Evolutionary conservation across 64 coral and sea anemone genomes (phyloP).

Genomic region (Montipora capricornis): DNA sequence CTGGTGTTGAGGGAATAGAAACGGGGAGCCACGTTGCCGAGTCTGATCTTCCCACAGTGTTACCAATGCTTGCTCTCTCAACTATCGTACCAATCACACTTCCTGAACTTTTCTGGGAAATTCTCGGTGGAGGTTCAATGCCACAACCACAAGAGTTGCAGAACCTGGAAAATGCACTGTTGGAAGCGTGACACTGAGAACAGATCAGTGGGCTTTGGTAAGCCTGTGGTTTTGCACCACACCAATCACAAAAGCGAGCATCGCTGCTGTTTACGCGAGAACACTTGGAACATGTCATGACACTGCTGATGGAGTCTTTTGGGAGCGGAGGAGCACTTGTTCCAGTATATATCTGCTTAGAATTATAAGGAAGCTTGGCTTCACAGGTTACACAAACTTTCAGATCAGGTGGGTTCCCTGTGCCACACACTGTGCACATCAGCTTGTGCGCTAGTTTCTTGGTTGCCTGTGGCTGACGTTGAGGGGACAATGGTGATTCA

Average conservation of each 20-base stretch:
- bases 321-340: constrained; percentile 90
- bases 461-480: constrained; percentile 86
- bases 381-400: constrained; percentile 96
- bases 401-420: constrained; percentile 90
- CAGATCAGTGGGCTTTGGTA: constrained; percentile 86
- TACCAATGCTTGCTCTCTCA: constrained; percentile 63
- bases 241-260: constrained; percentile 98
- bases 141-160: constrained; percentile 88
- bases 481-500: constrained; percentile 91
- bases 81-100: constrained; percentile 84
- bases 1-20: constrained; percentile 67
- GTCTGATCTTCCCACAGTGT: constrained; percentile 6
- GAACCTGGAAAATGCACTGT: constrained; percentile 83
- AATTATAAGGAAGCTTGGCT: constrained; percentile 74
- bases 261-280: constrained; percentile 93
- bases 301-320: constrained; percentile 68
- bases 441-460: constrained; percentile 86
- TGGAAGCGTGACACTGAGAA: constrained; percentile 90
- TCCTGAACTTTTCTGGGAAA: constrained; percentile 59
- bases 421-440: constrained; percentile 89
- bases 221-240: constrained; percentile 83
- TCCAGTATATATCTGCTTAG: constrained; percentile 87
- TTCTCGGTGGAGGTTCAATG: constrained; percentile 93
- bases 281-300: constrained; percentile 95
- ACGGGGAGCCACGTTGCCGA: constrained; percentile 87